These are phyloP conservation scores for Spilogale gracilis DNA, from an alignment of 2,113 vertebrate genomes.

Conservation along the genomic window DNA sequence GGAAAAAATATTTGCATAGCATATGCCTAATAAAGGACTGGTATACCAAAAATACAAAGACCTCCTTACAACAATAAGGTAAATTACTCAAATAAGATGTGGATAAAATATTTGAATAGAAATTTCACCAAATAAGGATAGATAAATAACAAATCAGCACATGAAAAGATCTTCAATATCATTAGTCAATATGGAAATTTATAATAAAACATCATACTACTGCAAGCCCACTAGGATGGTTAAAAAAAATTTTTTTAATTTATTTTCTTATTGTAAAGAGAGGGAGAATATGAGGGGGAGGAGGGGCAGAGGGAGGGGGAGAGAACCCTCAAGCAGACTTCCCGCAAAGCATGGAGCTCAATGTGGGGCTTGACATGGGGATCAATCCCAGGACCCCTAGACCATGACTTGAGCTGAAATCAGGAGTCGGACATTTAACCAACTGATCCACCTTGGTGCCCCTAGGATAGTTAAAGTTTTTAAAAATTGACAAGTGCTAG, in stretches of 20 bases:
- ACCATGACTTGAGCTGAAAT: neutral
- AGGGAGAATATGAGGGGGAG: neutral
- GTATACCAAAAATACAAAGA: neutral
- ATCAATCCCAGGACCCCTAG: neutral
- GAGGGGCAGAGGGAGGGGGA: neutral
- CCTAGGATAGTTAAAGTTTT: neutral
- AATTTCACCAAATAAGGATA: neutral
- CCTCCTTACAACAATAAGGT: neutral
- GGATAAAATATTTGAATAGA: neutral
- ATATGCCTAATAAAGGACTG: neutral
- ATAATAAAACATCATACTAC: neutral
- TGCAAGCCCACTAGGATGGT: neutral
- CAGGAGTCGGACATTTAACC: neutral
- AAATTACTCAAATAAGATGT: neutral
- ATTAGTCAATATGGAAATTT: neutral
- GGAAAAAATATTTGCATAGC: neutral
- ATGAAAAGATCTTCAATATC: neutral
- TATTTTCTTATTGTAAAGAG: neutral
- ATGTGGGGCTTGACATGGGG: neutral
- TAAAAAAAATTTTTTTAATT: neutral
- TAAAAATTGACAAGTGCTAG: neutral
- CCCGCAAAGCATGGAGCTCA: neutral
- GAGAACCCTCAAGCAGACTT: neutral
- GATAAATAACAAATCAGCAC: neutral
- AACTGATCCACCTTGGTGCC: neutral